These are phyloP conservation scores for Nothocercus julius DNA, from an alignment of 2,113 vertebrate species.

Conservation along the genomic window DNA sequence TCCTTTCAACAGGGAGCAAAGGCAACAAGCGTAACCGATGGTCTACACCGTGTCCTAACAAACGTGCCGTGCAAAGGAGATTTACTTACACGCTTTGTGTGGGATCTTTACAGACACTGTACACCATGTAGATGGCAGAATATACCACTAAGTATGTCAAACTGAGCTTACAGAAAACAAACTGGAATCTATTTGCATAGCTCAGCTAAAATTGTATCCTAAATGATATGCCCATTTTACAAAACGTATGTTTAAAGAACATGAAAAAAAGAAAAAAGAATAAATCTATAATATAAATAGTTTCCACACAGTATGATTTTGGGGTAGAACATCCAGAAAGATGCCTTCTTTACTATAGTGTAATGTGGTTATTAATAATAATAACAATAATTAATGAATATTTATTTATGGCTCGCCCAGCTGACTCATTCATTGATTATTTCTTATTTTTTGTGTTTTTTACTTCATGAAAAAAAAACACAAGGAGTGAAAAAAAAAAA, in stretches of 20 bases:
- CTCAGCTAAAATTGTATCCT: neutral
- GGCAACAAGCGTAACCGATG: neutral
- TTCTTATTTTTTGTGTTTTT: neutral
- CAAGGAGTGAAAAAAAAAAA: neutral
- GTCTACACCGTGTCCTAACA: neutral
- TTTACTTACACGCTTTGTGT: neutral
- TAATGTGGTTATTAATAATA: too few species aligned
- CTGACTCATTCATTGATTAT: neutral
- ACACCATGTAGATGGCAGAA: neutral
- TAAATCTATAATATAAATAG: neutral
- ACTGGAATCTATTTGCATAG: neutral
- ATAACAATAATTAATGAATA: too few species aligned
- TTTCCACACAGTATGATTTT: neutral
- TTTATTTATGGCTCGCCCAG: neutral
- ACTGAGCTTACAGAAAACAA: neutral
- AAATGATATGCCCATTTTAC: neutral
- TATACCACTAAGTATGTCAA: rapidly evolving
- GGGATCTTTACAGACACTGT: neutral
- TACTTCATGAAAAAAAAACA: neutral
- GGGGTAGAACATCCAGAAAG: neutral
- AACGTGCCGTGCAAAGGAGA: neutral
- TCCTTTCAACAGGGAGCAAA: neutral
- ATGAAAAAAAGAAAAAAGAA: neutral
- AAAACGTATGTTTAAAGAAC: neutral
- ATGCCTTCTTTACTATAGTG: neutral